Conservation (phyloP, 2,797 vertebrate species). For the Hypotaenidia philippensis region DNA sequence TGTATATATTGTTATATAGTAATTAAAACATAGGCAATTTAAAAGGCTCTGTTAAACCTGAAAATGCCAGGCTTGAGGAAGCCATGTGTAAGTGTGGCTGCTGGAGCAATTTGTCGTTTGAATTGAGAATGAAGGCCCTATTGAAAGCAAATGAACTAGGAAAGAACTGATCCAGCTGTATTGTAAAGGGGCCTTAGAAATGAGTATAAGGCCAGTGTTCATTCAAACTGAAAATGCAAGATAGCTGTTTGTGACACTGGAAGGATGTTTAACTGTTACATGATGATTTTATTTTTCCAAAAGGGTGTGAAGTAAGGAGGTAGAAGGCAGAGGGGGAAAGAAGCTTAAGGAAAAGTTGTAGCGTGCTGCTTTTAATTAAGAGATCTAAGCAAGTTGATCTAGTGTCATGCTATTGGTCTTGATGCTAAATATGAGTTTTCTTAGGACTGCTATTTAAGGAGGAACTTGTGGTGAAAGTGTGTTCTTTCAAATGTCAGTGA, state of each 20-base stretch:
- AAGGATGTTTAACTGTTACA: neutral
- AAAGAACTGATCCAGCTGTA: neutral
- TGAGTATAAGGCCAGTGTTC: neutral
- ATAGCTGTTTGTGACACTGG: neutral
- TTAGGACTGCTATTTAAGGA: neutral
- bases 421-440: neutral
- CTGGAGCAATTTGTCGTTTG: neutral
- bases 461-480: neutral
- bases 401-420: neutral
- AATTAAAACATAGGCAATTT: neutral
- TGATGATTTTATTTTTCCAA: neutral
- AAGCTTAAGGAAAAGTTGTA: neutral
- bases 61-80: neutral
- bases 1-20: neutral
- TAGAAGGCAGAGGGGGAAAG: accelerated
- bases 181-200: conserved; percentile 28
- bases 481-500: neutral
- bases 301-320: neutral
- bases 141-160: conserved; percentile 28
- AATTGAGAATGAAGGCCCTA: neutral
- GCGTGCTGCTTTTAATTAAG: neutral
- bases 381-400: neutral
- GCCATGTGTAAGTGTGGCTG: neutral
- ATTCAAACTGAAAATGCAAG: neutral
- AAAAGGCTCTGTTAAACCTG: neutral